phyloP scores from a whole-genome alignment of 2,113 vertebrate species.

The Pimephales promelas region DNA sequence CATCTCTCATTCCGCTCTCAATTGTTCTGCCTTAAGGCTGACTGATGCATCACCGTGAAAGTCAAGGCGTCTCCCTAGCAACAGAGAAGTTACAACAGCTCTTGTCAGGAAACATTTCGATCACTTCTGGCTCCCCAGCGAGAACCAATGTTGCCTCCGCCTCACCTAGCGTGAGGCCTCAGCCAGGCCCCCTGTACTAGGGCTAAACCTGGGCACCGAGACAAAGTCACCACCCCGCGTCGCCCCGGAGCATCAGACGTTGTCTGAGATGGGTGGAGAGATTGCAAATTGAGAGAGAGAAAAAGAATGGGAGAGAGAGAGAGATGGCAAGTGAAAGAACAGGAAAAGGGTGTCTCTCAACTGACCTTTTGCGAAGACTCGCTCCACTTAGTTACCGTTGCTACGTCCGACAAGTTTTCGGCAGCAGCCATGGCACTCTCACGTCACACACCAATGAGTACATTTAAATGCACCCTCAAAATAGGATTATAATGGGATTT shows the following conservation, averaged over 20 bases:
- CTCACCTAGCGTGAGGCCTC: slow-evolving; percentile 54
- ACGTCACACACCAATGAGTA: neutral
- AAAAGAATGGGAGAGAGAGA: slow-evolving; percentile 3
- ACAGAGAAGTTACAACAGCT: slow-evolving; percentile 60
- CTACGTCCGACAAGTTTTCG: neutral
- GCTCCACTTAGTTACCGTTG: neutral
- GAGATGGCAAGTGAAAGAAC: neutral
- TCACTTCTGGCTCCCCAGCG: slow-evolving; percentile 57
- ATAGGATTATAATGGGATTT: neutral
- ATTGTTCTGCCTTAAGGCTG: slow-evolving; percentile 53
- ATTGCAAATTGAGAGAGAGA: slow-evolving; percentile 29
- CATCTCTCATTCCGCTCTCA: slow-evolving; percentile 50
- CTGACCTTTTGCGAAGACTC: neutral
- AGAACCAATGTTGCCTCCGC: slow-evolving; percentile 62
- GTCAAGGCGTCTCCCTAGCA: slow-evolving; percentile 67
- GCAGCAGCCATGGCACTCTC: neutral
- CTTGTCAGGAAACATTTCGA: slow-evolving; percentile 60
- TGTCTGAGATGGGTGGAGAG: slow-evolving; percentile 43
- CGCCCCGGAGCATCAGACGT: neutral
- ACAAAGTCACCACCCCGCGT: neutral
- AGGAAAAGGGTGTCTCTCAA: neutral
- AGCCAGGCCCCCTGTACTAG: slow-evolving; percentile 46
- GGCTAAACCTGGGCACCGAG: slow-evolving; percentile 17
- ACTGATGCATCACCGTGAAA: slow-evolving; percentile 61
- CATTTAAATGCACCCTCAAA: too few species aligned